Evolutionary conservation across 2,888 invertebrate genomes (phyloP).

Genomic region (Atherix ibis): DNA sequence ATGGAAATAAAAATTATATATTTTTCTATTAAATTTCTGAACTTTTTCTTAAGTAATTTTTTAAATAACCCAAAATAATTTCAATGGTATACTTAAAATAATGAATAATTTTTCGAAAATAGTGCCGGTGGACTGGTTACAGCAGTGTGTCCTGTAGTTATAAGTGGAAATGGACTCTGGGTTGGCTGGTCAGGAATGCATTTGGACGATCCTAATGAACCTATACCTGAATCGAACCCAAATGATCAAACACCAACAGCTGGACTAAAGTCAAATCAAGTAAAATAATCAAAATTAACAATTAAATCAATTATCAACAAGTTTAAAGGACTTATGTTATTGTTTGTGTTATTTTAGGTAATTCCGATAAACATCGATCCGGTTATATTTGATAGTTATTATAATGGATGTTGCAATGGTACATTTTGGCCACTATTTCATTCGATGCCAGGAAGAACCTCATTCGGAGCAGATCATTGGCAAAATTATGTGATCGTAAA

Average conservation of each 20-base stretch:
- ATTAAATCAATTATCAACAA: constrained; percentile 7
- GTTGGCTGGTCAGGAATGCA: constrained; percentile 86
- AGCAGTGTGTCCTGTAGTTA: constrained; percentile 79
- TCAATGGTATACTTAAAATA: too few relatives aligned
- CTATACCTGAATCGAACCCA: constrained; percentile 76
- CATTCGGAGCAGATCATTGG: constrained; percentile 72
- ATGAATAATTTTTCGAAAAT: too few relatives aligned
- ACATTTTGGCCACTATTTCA: constrained; percentile 88
- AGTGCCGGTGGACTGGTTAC: constrained; percentile 85
- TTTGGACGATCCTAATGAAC: constrained; percentile 55
- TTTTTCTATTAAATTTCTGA: too few relatives aligned
- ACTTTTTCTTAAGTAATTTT: too few relatives aligned
- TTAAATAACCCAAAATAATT: too few relatives aligned
- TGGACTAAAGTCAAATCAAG: constrained; percentile 67
- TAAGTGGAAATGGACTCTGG: constrained; percentile 71
- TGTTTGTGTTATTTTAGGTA: constrained; percentile 38
- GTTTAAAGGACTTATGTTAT: too few relatives aligned
- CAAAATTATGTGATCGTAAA: constrained; percentile 65
- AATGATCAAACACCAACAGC: constrained; percentile 75
- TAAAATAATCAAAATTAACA: neutral
- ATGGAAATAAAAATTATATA: too few relatives aligned
- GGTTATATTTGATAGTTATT: constrained; percentile 65
- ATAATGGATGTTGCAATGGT: constrained; percentile 84
- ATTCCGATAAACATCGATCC: constrained; percentile 66
- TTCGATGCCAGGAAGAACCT: constrained; percentile 80